These are phyloP conservation scores for Aptenodytes forsteri DNA, from an alignment of 2,113 vertebrate species.

Conservation along the genomic window DNA sequence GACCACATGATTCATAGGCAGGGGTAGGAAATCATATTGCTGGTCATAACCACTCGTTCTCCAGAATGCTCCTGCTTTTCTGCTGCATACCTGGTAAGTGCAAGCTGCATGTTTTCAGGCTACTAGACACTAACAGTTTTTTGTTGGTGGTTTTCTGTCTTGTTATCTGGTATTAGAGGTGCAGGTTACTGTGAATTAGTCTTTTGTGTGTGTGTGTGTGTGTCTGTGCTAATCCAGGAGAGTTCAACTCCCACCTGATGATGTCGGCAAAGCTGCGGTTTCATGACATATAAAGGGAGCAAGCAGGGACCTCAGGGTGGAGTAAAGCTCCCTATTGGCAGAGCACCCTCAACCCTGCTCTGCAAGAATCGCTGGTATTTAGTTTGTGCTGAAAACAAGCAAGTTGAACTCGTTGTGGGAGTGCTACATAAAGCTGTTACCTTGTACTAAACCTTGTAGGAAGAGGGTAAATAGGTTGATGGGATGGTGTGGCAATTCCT, in stretches of 20 bases:
- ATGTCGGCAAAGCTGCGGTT: neutral
- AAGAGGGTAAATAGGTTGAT: neutral
- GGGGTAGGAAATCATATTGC: neutral
- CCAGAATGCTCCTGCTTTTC: neutral
- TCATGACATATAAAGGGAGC: neutral
- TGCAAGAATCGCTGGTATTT: neutral
- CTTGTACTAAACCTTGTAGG: neutral
- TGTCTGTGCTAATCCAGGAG: neutral
- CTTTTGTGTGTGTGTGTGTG: neutral
- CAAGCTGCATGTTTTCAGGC: accelerated
- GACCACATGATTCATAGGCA: neutral
- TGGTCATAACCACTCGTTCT: neutral
- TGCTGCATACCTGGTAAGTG: neutral
- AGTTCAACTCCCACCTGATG: neutral
- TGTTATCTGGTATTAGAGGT: neutral
- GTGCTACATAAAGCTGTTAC: neutral
- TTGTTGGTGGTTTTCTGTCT: neutral
- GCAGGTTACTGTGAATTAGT: neutral
- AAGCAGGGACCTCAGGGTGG: slow-evolving; percentile 29
- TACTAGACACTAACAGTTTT: accelerated
- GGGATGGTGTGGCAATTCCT: neutral
- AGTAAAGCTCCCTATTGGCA: slow-evolving; percentile 6
- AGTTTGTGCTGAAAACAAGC: neutral
- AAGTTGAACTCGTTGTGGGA: neutral
- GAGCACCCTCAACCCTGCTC: neutral